Evolutionary conservation across 2,888 invertebrate species (phyloP), one percentile per base, ranked within the genome.

Genomic region (Sinodicranocentrus sp.): DNA sequence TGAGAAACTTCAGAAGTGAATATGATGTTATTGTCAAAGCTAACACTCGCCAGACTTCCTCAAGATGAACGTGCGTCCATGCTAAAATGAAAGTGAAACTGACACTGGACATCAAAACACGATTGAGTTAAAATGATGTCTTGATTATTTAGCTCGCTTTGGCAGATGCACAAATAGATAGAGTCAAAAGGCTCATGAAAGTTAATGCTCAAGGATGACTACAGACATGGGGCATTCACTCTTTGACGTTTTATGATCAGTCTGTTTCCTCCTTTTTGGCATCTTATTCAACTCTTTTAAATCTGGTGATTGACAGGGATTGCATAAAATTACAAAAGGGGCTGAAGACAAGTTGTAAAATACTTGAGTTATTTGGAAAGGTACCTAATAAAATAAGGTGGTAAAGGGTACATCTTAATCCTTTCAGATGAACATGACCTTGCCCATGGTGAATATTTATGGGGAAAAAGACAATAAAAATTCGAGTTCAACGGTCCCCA

Each of bases 61-160:
- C 61, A 44, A 44, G 17, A 44, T 43, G 13, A 26, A 19, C 33
- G 19, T 39, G 52, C 54, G 21, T n/a, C 17, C 48, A 23, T 28
- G 28, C 52, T 65, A n/a, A 54, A 76, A 52, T 25, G 54, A 76
- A 76, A 76, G 23, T 44, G 65, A 67, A 76, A 76, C 76, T 76
- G 76, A 76, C n/a, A n/a, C n/a, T n/a, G n/a, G 65, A 63, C n/a
- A 43, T 54, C 19, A 54, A 54, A 6, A 52, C 33, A 39, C 25
- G 17, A 70, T 59, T 72, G 72, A 59, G 57, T n/a, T 2, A 1
- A 33, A 21, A 48, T 61, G 73, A 73, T 61, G 44, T 61, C 61
- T 73, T 73, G 28, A 61, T 70, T 63, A n/a, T 63, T 13, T 6
- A 6, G 5, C 33, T 33, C 5, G 33, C 5, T n/a, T n/a, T 33